A percentile compares a stretch with the other conserved stretches of the same genome.
phyloP scores from a whole-genome alignment of 2,888 invertebrate species.

The Chalcis sispes region DNA sequence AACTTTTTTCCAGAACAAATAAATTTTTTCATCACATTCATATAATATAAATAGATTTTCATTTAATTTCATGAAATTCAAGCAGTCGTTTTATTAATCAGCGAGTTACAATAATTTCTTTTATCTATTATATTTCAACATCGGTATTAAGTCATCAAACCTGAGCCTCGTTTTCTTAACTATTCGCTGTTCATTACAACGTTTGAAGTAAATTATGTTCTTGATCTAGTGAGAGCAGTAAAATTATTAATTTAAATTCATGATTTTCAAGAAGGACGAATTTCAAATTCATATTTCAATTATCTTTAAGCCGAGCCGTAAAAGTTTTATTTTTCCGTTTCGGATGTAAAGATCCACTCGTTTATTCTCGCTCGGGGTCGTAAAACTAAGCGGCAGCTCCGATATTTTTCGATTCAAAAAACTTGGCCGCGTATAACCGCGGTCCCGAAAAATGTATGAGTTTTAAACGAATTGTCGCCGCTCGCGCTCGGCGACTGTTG shows the following conservation, averaged over 20 bases:
- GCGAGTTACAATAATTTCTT: not conserved
- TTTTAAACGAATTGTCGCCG: too few relatives aligned
- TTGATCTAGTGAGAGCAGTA: not conserved
- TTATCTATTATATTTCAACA: too few relatives aligned
- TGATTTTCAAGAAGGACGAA: not conserved
- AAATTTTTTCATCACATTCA: too few relatives aligned
- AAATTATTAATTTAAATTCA: conserved; percentile 39
- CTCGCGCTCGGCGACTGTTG: too few relatives aligned
- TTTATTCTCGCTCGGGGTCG: too few relatives aligned
- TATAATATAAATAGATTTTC: too few relatives aligned
- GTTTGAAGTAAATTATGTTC: too few relatives aligned
- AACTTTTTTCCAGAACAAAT: too few relatives aligned
- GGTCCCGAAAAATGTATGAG: too few relatives aligned
- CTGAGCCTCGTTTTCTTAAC: not conserved
- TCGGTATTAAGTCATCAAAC: not conserved
- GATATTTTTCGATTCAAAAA: too few relatives aligned
- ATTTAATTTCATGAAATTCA: not conserved
- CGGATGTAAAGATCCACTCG: conserved; percentile 23
- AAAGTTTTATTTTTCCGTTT: conserved; percentile 43
- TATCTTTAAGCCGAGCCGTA: conserved; percentile 34
- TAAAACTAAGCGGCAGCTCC: too few relatives aligned
- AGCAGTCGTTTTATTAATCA: not conserved
- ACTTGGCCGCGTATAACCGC: too few relatives aligned
- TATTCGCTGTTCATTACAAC: not conserved
- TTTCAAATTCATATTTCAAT: conserved; percentile 50